Evolutionary conservation across 2,888 invertebrate genomes (phyloP).

Genomic region (Pyrochroa serraticornis): DNA sequence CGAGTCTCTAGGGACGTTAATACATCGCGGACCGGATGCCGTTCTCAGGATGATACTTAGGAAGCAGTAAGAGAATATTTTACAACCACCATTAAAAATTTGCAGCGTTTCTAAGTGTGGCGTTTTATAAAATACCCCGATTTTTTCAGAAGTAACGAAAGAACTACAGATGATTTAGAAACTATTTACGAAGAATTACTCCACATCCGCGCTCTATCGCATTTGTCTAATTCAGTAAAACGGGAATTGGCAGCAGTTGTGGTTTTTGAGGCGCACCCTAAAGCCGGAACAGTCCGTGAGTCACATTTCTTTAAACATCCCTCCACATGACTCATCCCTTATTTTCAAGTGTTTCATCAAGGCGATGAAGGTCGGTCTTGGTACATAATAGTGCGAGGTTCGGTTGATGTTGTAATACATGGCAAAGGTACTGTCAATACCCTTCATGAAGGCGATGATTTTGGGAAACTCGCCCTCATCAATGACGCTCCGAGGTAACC

Average conservation of each 20-base stretch:
- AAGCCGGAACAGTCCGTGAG: constrained; percentile 78
- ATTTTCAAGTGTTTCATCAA: constrained; percentile 75
- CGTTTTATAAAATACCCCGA: too few relatives aligned
- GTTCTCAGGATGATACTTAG: constrained; percentile 78
- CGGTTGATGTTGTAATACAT: constrained; percentile 83
- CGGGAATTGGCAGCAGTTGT: constrained; percentile 79
- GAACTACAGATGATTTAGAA: constrained; percentile 79
- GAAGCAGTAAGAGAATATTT: constrained; percentile 68
- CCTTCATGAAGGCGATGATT: constrained; percentile 84
- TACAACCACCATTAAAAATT: background rate
- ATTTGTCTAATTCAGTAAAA: constrained; percentile 81
- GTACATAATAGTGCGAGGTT: constrained; percentile 83
- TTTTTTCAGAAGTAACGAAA: constrained; percentile 70
- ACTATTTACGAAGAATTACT: constrained; percentile 82
- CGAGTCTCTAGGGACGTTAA: constrained; percentile 69
- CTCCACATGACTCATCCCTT: constrained; percentile 4
- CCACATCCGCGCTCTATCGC: constrained; percentile 80
- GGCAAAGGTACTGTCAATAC: constrained; percentile 85
- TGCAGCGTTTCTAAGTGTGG: too few relatives aligned
- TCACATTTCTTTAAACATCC: constrained; percentile 38
- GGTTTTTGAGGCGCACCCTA: constrained; percentile 79
- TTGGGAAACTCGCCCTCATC: constrained; percentile 83
- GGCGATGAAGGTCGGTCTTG: constrained; percentile 85
- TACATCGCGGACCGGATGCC: constrained; percentile 79
- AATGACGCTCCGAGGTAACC: constrained; percentile 81